Conservation (phyloP, 2,888 invertebrate species). For the Lasioglossum malachurum region DNA sequence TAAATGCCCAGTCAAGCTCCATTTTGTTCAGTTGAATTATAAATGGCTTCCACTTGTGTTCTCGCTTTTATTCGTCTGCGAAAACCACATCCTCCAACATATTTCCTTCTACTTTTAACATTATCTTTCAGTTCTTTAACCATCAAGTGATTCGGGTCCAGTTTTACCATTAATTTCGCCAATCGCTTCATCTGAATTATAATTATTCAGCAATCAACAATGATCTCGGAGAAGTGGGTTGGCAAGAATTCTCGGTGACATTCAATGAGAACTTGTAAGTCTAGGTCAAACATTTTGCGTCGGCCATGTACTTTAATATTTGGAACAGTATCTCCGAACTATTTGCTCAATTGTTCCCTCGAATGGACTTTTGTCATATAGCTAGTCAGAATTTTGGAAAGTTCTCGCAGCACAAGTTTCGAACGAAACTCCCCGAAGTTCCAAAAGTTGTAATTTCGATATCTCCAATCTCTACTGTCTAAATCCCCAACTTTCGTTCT, state of each 20-base stretch:
- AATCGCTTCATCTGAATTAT: too few relatives aligned
- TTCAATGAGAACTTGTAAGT: not conserved
- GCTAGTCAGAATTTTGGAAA: not conserved
- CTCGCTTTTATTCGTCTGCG: not conserved
- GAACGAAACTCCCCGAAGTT: not conserved
- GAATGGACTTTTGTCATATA: not conserved
- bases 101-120: not conserved
- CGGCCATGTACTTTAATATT: not conserved
- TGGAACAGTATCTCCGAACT: not conserved
- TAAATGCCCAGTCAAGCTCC: not conserved
- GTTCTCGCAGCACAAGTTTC: not conserved
- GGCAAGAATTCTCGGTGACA: not conserved
- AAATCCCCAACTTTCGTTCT: not conserved
- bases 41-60: not conserved
- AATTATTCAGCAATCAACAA: not conserved
- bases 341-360: not conserved
- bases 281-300: not conserved
- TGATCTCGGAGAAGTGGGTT: not conserved
- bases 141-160: not conserved
- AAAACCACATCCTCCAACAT: not conserved
- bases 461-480: not conserved
- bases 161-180: too few relatives aligned
- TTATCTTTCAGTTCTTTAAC: not conserved
- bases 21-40: constrained; percentile 7
- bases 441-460: not conserved